Base-by-base conservation (phyloP, 2,113 vertebrate genomes). In the Arothron firmamentum region DNA sequence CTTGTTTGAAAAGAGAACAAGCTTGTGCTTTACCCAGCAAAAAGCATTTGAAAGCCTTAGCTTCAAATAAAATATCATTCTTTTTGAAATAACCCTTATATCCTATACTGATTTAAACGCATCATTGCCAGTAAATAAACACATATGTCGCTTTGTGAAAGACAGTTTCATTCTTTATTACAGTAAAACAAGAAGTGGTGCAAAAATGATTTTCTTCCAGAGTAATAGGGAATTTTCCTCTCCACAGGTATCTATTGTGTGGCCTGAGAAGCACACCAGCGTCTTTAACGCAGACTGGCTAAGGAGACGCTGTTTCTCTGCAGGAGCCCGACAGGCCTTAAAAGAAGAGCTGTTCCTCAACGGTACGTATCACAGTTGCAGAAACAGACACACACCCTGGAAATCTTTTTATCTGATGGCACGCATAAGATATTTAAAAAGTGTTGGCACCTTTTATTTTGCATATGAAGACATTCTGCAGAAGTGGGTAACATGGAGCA, bases 271-370 rank as follows among this genome's bases (percentile, higher is more conserved):
- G 34, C 96, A 99, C 52, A 60, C 61, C 28, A 99, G 95, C 1
- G 91, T 94, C 62, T 98, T 93, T 62, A 91, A 95, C 55, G 84
- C 93, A 5, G 89, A 93, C 0, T 97, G 96, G 96, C 76, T 98
- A 78, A 96, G 93, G 85, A 94, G 91, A 79, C 88, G 92, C 63
- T 95, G 96, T 56, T 98, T 99, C 83, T 95, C 95, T 19, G 75
- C 91, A 50, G 78, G 87, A 77, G 89, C 94, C 77, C 92, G 95
- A 87, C 88, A 87, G 82, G 85, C 86, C 23, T 66, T 91, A 67
- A 89, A 63, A 70, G 88, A 92, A 75, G 90, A 95, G 81, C 84
- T 96, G 18, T 97, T 97, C 88, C 87, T 94, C 38, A 92, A 94
- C 77, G 91, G 95, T 97, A 90, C 81, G 90, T 82, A 8, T 0